Evolutionary conservation across 2,797 vertebrate genomes (phyloP), one percentile per base, ranked within the genome.

Genomic region (Dallia pectoralis): DNA sequence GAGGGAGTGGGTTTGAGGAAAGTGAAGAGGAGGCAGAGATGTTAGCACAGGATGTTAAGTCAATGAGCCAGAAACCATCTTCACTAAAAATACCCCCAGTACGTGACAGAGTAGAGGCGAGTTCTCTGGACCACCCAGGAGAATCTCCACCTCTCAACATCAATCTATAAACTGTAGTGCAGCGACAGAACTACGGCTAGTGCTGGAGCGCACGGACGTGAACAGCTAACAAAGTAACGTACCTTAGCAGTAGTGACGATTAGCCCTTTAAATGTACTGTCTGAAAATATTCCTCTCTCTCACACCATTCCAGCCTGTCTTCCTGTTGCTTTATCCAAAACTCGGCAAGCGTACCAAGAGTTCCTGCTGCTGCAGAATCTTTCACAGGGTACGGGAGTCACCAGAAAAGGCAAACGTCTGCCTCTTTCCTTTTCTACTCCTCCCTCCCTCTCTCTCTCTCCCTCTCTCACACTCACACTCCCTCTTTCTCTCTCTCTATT

Each of bases 361-460:
- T 18, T 84, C 92, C 84, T 88, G 91, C 73, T 70, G 69, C 30
- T 51, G 78, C 70, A 33, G 47, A 76, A 72, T 91, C 90, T 94
- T 89, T 87, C 91, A 91, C 92, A 90, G 91, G 81, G 83, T 64
- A 79, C 76, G 83, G 81, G 88, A 92, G 93, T 93, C 94, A 93
- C 93, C 92, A 93, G 92, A 94, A 93, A 94, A 92, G 91, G 91
- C 92, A 93, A 95, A 95, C 78, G 91, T 89, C 90, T 82, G 90
- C 88, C 90, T 82, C 77, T 86, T 86, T 87, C 88, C 84, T 84
- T 90, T 84, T 73, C 30, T 66, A 71, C 67, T 70, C 73, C 65
- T 81, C 77, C 75, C 53, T 40, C 33, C 30, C 49, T 63, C 66
- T 44, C 40, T 70, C 74, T 53, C 72, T 49, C 70, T 33, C 71